These are phyloP conservation scores for Cydia splendana DNA, from an alignment of 1,140 invertebrate genomes.

Conservation along the genomic window DNA sequence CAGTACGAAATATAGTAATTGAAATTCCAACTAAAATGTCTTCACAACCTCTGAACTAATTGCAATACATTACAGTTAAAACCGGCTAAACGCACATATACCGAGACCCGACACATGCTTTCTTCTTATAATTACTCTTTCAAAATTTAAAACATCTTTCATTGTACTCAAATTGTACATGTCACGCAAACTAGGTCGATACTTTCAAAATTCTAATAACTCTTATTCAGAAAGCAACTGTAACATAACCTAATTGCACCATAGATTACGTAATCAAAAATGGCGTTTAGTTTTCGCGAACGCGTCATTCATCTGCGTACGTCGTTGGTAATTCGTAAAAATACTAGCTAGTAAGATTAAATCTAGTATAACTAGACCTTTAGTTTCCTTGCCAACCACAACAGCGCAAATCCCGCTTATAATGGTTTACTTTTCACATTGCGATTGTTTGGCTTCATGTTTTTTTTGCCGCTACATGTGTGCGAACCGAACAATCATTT, in stretches of 20 bases:
- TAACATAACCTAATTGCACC: constrained; percentile 26
- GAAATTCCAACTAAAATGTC: too few relatives aligned
- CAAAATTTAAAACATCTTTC: background rate
- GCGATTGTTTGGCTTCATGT: background rate
- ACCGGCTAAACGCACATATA: background rate
- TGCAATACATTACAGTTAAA: background rate
- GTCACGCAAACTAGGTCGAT: constrained; percentile 2
- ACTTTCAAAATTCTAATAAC: constrained; percentile 28
- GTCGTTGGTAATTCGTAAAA: background rate
- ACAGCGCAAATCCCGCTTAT: background rate
- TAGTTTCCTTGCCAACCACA: too few relatives aligned
- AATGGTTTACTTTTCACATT: background rate
- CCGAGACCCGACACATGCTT: background rate
- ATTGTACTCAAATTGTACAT: background rate
- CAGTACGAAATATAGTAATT: too few relatives aligned
- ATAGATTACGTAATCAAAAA: constrained; percentile 2
- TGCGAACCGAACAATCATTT: constrained; percentile 40
- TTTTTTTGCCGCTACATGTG: background rate
- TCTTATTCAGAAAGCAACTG: background rate
- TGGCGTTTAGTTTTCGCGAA: constrained; percentile 14
- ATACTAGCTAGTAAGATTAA: too few relatives aligned
- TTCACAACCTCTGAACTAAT: background rate
- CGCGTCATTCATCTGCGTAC: constrained; percentile 5
- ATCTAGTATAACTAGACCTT: too few relatives aligned
- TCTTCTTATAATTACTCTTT: constrained; percentile 12